Conservation (phyloP, 2,888 invertebrate species). For the Hymenopus coronatus region DNA sequence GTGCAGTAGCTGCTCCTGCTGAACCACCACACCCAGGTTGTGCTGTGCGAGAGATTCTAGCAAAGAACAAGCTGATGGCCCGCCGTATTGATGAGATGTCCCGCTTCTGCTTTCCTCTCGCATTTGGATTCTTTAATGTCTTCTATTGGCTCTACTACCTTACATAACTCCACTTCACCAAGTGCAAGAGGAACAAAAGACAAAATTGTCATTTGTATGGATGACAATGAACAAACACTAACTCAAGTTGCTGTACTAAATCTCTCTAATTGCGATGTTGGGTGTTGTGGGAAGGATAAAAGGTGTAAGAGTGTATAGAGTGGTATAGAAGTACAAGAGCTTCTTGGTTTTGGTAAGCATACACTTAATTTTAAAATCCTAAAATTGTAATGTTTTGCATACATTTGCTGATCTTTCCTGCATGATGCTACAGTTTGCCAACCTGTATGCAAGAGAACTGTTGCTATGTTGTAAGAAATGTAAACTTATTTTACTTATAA, state of each 20-base stretch:
- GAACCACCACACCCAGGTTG: not conserved
- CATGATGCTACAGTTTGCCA: no score
- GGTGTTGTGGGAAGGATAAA: not conserved
- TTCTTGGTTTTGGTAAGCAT: not conserved
- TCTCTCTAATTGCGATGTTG: not conserved
- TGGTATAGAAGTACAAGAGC: not conserved
- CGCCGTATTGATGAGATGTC: constrained; percentile 47
- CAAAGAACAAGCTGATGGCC: constrained; percentile 39
- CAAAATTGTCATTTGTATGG: not conserved
- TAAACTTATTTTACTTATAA: not conserved
- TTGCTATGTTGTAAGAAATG: not conserved
- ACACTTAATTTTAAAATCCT: not conserved
- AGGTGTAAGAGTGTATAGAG: not conserved
- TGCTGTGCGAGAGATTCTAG: not conserved
- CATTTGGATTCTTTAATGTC: constrained; percentile 48
- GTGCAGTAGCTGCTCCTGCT: not conserved
- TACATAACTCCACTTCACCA: constrained; percentile 5
- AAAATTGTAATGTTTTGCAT: not conserved
- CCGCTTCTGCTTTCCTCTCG: constrained; percentile 46
- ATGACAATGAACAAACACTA: not conserved
- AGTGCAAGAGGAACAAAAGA: not conserved
- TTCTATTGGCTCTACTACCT: constrained; percentile 51
- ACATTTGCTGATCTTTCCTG: not conserved
- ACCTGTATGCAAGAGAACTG: not conserved
- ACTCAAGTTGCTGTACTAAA: not conserved